Evolutionary conservation across 2,113 vertebrate genomes (phyloP), one percentile per base, ranked within the genome.

Genomic region (Eublepharis macularius): DNA sequence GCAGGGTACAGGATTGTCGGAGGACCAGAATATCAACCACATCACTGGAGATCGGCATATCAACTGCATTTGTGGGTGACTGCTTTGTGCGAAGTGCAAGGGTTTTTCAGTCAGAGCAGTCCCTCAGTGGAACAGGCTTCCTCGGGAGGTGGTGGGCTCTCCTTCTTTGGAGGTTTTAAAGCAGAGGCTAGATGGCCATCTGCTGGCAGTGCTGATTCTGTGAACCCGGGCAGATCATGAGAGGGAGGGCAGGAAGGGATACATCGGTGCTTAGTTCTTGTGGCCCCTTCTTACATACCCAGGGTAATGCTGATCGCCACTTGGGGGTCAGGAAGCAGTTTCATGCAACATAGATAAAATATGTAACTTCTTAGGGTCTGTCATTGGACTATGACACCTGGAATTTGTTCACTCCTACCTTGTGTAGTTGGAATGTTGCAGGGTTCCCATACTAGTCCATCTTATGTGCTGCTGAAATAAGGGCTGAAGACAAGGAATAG

Each of bases 1-100:
- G 10, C 16, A 69, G 66, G 70, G 68, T 54, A 32, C 0, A 26
- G 80, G 60, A 70, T 88, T 0, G 45, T 76, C 81, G 70, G 36
- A 76, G 16, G 84, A 86, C 32, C 36, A 11, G 80, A 74, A 89
- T 81, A 73, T 1, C 45, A 74, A 86, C 76, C 32, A 80, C 8
- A 54, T 4, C 51, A 17, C 68, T 77, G 76, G 41, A 73, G n/a
- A 65, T n/a, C 24, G 21, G 6, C n/a, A 14, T 54, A 51, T 54
- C 34, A 69, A 43, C n/a, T 39, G 12, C 45, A 26, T 49, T 70
- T 81, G 26, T 36, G n/a, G 29, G 19, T 34, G 41, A 14, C 78
- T 66, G 16, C 17, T 43, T 10, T 16, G 13, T n/a, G 51, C 17
- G n/a, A n/a, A n/a, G n/a, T n/a, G n/a, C n/a, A n/a, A n/a, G n/a